phyloP scores from a whole-genome alignment of 2,113 vertebrate genomes.

The Carassius gibelio region DNA sequence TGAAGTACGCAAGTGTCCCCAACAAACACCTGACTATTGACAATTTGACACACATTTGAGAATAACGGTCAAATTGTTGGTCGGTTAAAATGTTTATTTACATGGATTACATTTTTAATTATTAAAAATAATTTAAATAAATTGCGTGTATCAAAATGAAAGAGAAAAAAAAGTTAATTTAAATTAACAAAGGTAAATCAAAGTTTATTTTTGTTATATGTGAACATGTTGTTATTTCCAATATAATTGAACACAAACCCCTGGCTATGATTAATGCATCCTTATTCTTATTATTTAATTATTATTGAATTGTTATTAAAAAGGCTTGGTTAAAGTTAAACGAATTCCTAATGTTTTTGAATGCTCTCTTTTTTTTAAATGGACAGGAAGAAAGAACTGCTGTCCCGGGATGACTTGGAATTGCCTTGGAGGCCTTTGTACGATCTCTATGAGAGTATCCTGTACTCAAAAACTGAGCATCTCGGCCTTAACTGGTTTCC shows the following conservation, averaged over 20 bases:
- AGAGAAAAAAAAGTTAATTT: too few species aligned
- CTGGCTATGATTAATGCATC: background rate
- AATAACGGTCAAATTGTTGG: background rate
- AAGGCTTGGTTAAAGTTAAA: too few species aligned
- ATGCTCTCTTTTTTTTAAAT: background rate
- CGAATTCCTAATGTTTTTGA: background rate
- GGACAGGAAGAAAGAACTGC: constrained; percentile 87
- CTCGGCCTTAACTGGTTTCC: constrained; percentile 97
- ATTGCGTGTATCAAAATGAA: background rate
- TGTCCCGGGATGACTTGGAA: constrained; percentile 92
- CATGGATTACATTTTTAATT: background rate
- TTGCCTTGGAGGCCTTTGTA: constrained; percentile 93
- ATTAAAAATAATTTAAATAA: background rate
- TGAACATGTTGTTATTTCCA: too few species aligned
- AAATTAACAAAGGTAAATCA: background rate
- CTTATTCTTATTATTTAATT: too few species aligned
- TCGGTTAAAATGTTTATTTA: background rate
- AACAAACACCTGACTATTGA: background rate
- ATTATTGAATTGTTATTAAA: too few species aligned
- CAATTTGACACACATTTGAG: background rate
- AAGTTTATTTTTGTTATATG: background rate
- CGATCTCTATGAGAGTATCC: constrained; percentile 87
- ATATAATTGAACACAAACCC: background rate
- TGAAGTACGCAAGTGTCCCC: constrained; percentile 77
- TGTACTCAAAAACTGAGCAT: constrained; percentile 95